Conservation (phyloP, 2,797 vertebrate species). For the Steatocranus sp. region DNA sequence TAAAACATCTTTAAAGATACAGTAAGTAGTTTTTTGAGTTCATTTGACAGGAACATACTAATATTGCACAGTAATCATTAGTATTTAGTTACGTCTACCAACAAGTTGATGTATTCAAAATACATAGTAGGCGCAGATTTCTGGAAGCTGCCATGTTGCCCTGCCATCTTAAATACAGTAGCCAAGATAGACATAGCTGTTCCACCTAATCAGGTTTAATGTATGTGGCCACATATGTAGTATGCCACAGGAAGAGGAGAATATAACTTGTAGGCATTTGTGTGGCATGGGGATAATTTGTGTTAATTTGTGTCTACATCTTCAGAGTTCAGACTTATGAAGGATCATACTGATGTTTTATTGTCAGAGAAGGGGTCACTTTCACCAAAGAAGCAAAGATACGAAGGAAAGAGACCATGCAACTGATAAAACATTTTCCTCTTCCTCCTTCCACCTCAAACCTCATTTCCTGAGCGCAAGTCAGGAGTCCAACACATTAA, state of each 20-base stretch:
- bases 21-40: not conserved
- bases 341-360: not conserved
- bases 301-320: not conserved
- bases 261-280: not conserved
- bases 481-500: not conserved
- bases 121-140: not conserved
- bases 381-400: not conserved
- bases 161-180: not conserved
- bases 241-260: not conserved
- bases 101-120: not conserved
- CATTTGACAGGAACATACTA: rapidly evolving
- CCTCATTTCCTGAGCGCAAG: not conserved
- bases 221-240: not conserved
- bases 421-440: not conserved
- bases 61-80: not conserved
- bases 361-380: not conserved
- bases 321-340: not conserved
- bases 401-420: not conserved
- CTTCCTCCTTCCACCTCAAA: not conserved
- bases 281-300: not conserved
- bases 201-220: not conserved
- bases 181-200: not conserved
- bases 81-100: not conserved
- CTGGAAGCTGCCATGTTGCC: not conserved
- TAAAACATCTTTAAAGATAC: not conserved